Evolutionary conservation across 2,113 vertebrate genomes (phyloP).

Genomic region (Progne subis): DNA sequence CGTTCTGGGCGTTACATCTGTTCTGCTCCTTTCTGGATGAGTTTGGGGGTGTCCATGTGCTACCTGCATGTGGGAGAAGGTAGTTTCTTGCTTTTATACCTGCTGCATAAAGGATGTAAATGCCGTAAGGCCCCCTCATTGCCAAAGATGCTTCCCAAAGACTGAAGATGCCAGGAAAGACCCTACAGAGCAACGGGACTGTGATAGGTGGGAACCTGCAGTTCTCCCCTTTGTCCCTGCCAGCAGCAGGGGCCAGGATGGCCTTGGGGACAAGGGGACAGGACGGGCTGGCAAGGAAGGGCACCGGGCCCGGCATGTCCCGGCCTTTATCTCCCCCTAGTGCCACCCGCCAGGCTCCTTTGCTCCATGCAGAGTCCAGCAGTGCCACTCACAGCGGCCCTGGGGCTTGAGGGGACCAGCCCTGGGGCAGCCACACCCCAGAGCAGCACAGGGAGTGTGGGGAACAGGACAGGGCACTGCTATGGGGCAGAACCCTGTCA

Average conservation of each 20-base stretch:
- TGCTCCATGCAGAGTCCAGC: neutral
- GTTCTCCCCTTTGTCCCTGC: neutral
- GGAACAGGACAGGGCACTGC: neutral
- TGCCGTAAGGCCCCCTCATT: rapidly evolving
- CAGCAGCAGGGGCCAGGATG: neutral
- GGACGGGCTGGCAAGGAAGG: neutral
- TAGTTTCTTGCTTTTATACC: neutral
- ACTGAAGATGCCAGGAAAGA: neutral
- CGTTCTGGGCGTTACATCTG: rapidly evolving
- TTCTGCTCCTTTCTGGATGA: neutral
- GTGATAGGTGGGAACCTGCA: rapidly evolving
- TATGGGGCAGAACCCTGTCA: neutral
- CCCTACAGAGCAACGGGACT: neutral
- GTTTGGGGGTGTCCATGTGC: neutral
- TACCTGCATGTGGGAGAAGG: rapidly evolving
- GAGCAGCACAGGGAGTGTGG: rapidly evolving
- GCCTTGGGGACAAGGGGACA: neutral
- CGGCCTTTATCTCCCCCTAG: constrained; percentile 59
- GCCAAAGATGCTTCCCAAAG: neutral
- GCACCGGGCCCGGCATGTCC: neutral
- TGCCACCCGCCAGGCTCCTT: neutral
- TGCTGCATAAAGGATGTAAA: neutral
- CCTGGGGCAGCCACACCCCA: rapidly evolving
- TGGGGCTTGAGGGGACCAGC: neutral
- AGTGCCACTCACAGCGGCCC: rapidly evolving